Evolutionary conservation across 1,140 invertebrate species (phyloP).

Genomic region (Drosophila ohnishii): DNA sequence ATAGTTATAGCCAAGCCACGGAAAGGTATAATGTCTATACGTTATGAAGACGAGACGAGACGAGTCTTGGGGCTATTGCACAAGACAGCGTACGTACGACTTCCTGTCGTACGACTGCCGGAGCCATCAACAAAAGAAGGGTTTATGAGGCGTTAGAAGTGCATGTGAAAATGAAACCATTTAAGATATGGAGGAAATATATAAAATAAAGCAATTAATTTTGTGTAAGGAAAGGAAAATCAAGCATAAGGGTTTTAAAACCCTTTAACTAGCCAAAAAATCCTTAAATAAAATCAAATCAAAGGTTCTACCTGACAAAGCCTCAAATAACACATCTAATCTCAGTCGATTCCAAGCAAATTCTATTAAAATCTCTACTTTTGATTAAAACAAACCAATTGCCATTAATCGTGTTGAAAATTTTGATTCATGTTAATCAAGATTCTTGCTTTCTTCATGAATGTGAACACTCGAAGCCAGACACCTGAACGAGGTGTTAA

Average conservation of each 20-base stretch:
- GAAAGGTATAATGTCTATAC: conserved; percentile 54
- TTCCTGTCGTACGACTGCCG: conserved; percentile 57
- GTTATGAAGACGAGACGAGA: conserved; percentile 37
- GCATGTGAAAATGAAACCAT: conserved; percentile 4
- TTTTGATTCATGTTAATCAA: conserved; percentile 2
- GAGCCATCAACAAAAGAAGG: conserved; percentile 1
- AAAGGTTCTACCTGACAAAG: not conserved
- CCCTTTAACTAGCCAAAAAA: too few relatives aligned
- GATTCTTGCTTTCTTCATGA: not conserved
- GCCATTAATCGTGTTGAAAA: conserved; percentile 4
- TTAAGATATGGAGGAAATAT: not conserved
- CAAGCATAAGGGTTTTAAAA: not conserved
- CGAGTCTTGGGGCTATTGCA: conserved; percentile 56
- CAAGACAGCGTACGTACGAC: conserved; percentile 52
- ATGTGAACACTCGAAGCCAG: not conserved
- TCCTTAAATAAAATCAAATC: not conserved
- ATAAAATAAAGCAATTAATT: not conserved
- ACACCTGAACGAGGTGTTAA: conserved; percentile 17
- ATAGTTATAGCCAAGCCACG: conserved; percentile 40
- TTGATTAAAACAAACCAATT: not conserved
- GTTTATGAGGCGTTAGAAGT: conserved; percentile 49
- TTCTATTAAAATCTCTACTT: not conserved
- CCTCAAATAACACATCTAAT: conserved; percentile 4
- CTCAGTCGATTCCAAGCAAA: conserved; percentile 5
- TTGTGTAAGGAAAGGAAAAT: not conserved